A percentile compares a stretch with the other conserved stretches of the same genome.
phyloP scores from a whole-genome alignment of 2,113 vertebrate species.

The Eudyptes chrysolophus region DNA sequence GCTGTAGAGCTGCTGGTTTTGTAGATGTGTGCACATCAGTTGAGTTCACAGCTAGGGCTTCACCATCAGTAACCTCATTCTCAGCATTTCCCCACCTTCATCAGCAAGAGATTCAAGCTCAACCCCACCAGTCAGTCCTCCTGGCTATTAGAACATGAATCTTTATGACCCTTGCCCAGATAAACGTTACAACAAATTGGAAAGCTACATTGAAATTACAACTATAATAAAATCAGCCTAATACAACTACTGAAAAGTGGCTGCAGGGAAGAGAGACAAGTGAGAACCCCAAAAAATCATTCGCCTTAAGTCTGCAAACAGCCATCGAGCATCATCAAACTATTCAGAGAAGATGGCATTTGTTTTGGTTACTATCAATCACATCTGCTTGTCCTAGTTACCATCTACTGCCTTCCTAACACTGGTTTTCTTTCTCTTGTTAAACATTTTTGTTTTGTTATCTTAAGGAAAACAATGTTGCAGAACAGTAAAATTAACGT shows the following conservation, averaged over 20 bases:
- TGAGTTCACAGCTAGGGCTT: neutral
- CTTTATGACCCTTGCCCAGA: neutral
- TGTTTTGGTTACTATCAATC: neutral
- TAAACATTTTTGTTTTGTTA: neutral
- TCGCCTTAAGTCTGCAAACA: neutral
- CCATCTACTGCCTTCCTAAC: neutral
- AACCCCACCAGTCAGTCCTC: neutral
- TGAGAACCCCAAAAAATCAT: neutral
- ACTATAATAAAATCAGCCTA: neutral
- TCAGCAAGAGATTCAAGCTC: neutral
- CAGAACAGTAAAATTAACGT: neutral
- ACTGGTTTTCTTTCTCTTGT: neutral
- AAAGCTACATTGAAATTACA: neutral
- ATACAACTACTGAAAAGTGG: neutral
- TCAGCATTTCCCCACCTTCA: neutral
- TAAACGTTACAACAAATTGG: neutral
- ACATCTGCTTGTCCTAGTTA: neutral
- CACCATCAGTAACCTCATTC: neutral
- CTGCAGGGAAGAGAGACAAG: neutral
- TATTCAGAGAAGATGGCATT: neutral
- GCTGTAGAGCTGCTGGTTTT: neutral
- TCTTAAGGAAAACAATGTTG: neutral
- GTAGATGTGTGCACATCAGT: no score
- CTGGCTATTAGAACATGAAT: neutral
- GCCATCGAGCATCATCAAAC: neutral